A percentile compares a stretch with the other conserved stretches of the same genome.
These are phyloP conservation scores for Paragorgia papillata DNA, from an alignment of 92 coral and sea anemone species.

Conservation along the genomic window DNA sequence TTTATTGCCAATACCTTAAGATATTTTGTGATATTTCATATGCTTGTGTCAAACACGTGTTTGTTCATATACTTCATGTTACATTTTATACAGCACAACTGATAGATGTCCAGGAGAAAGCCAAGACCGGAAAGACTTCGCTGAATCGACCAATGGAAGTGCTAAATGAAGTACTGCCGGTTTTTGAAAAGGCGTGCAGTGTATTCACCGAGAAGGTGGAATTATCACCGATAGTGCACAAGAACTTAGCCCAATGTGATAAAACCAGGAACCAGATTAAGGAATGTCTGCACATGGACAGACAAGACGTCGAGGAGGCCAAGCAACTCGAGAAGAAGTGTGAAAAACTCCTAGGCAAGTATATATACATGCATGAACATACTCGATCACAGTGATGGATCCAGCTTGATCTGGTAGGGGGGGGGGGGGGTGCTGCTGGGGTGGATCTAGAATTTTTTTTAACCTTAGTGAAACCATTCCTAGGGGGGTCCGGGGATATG, in stretches of 20 bases:
- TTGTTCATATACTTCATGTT: too few species aligned
- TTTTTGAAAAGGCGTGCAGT: slow-evolving; percentile 35
- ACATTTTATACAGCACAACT: slow-evolving; percentile 22
- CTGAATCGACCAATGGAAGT: slow-evolving; percentile 39
- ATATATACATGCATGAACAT: too few species aligned
- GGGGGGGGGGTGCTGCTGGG: too few species aligned
- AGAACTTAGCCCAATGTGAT: slow-evolving; percentile 1
- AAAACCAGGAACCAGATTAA: background rate
- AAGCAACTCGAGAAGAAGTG: slow-evolving; percentile 28
- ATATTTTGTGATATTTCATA: too few species aligned
- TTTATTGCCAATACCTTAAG: too few species aligned
- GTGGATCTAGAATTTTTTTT: too few species aligned
- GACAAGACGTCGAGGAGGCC: slow-evolving; percentile 27
- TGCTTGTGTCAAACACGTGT: background rate
- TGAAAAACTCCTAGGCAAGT: slow-evolving; percentile 31
- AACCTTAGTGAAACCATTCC: too few species aligned
- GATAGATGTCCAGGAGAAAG: slow-evolving; percentile 22
- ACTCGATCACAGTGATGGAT: too few species aligned
- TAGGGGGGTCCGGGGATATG: too few species aligned
- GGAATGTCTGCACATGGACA: slow-evolving; percentile 5
- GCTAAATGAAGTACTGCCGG: slow-evolving; percentile 43
- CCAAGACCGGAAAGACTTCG: slow-evolving; percentile 25
- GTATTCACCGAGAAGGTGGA: slow-evolving; percentile 28
- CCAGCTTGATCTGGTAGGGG: too few species aligned
- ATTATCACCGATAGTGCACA: background rate